Evolutionary conservation across 1,140 invertebrate species (phyloP), one percentile per base, ranked within the genome.

Genomic region (Drosophila kanapiae): DNA sequence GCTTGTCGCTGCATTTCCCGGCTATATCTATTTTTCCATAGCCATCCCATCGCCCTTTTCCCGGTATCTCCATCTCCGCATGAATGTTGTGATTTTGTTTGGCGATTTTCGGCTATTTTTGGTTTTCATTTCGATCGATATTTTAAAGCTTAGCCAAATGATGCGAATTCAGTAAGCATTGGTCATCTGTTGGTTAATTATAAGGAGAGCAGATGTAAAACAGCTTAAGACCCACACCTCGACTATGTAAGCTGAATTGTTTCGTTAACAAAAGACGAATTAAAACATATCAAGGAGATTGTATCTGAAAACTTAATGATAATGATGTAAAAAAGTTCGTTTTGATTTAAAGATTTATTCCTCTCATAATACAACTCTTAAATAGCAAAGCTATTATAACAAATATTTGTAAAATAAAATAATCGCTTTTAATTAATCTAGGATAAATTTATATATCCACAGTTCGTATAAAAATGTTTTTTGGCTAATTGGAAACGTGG

Each of bases 61-160:
- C 42, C 47, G 13, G 23, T 42, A 45, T 48, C 54, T 37, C 23
- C 54, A 51, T 33, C 38, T 63, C 57, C 33, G 18, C 43, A 57
- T 75, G 63, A 67, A 62, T 61, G 81, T 58, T 84, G 70, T 90
- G 81, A 88, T 91, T 88, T 79, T 81, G 75, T 75, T 86, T 78
- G 57, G 38, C 64, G 57, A 78, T 78, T 78, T 77, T 69, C 14
- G 35, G 58, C 49, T 31, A 53, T 78, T 53, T 84, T 60, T 64
- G 57, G 51, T 60, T 65, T 63, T 47, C 37, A 53, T 43, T 58
- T 57, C 31, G 85, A 88, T 88, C 84, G 85, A 88, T 88, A 90
- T 90, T 90, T 88, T 88, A 88, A 88, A 88, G 85, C 84, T 88
- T 84, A 71, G 85, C 47, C 69, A 80, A 88, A 80, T 78, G 77